Evolutionary conservation across 2,888 invertebrate species (phyloP).

Genomic region (Cryptus armator): DNA sequence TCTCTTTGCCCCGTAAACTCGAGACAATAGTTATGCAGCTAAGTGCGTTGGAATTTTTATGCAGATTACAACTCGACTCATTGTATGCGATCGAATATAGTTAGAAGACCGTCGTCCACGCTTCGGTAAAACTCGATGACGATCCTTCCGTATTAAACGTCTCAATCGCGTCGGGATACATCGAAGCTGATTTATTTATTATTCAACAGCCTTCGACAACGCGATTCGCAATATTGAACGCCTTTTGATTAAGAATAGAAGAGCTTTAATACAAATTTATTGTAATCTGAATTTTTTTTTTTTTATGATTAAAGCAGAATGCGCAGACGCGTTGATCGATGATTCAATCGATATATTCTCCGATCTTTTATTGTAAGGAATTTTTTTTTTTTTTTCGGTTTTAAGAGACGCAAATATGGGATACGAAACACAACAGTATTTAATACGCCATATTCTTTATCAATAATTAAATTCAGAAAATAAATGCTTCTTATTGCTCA

Average conservation of each 20-base stretch:
- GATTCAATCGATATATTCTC: no score
- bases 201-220: slow-evolving; percentile 24
- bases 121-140: slow-evolving; percentile 21
- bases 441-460: no score
- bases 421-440: no score
- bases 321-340: no score
- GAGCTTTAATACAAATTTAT: not conserved
- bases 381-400: no score
- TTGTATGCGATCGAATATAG: slow-evolving; percentile 22
- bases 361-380: no score
- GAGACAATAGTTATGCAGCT: slow-evolving; percentile 42
- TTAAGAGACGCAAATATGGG: no score
- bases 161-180: slow-evolving; percentile 20
- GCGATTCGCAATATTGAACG: slow-evolving; percentile 39
- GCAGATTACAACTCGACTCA: slow-evolving; percentile 74
- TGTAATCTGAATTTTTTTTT: not conserved
- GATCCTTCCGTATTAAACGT: slow-evolving; percentile 56
- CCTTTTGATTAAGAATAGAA: slow-evolving; percentile 9
- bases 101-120: not conserved
- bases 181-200: slow-evolving; percentile 35
- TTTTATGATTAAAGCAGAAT: not conserved
- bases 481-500: no score
- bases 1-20: slow-evolving; percentile 24
- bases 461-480: no score
- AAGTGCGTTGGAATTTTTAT: slow-evolving; percentile 78